Evolutionary conservation across 2,797 vertebrate species (phyloP), one percentile per base, ranked within the genome.

Genomic region (Darevskia nairensis): DNA sequence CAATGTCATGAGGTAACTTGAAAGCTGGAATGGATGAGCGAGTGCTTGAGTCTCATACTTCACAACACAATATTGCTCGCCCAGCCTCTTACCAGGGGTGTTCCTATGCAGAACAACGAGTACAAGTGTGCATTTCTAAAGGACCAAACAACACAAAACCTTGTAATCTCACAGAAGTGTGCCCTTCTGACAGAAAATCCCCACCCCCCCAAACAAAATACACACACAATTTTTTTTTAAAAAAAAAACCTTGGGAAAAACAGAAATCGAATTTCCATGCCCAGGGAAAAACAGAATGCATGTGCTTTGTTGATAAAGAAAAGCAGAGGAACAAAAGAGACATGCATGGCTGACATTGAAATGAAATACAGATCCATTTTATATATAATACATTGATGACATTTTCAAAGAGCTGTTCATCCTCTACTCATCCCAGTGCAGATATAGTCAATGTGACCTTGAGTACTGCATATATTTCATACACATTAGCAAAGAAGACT

Each of bases 341-440:
- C 82, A 92, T 66, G 66, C 88, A 84, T 85, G 89, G 39, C 29
- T 95, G 89, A 85, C 71, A 87, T 44, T 87, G 91, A 93, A 87
- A 4, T 66, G 13, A 88, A 90, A 84, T 89, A 89, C 75, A 72
- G 75, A 90, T 87, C 69, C 92, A 17, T 92, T 94, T 96, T 93
- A 91, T 89, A 82, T 59, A 90, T 89, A 94, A 92, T 86, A 82
- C 29, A 90, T 41, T 76, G 50, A 41, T 86, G 78, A 69, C 64
- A 90, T 93, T 94, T 95, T 94, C 92, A 69, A 93, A 85, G 89
- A 68, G 17, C 23, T 93, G 64, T 90, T 95, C 8, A 11, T 93
- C 91, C 77, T 87, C 25, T 82, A 95, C 77, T 27, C 93, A 82
- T 50, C 90, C 39, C 85, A 90, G 32, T 89, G 61, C 21, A 92